Conservation (phyloP, 1,140 invertebrate species). For the Temnothorax longispinosus region DNA sequence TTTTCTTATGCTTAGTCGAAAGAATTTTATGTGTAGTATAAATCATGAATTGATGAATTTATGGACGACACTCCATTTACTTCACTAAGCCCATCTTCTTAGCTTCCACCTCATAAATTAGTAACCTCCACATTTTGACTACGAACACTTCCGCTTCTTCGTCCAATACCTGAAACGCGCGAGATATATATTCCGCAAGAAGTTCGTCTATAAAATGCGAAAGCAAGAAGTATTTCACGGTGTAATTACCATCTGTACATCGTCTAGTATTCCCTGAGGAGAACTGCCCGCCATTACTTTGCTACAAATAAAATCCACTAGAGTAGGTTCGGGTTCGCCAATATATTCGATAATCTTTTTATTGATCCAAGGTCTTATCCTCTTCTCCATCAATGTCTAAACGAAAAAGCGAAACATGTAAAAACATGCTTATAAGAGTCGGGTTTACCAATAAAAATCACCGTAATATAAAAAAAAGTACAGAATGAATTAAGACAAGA, state of each 20-base stretch:
- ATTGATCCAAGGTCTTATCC: constrained; percentile 99
- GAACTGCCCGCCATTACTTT: constrained; percentile 97
- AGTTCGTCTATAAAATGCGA: background rate
- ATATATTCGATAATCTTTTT: constrained; percentile 99
- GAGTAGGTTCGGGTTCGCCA: constrained; percentile 98
- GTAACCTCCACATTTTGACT: constrained; percentile 99
- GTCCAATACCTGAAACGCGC: constrained; percentile 94
- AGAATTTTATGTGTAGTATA: constrained; percentile 78
- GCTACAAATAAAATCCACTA: constrained; percentile 99
- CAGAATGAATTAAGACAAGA: background rate
- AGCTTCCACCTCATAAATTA: constrained; percentile 99
- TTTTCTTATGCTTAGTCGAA: constrained; percentile 72
- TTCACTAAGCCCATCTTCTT: constrained; percentile 96
- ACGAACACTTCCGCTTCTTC: constrained; percentile 99
- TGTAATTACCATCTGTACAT: constrained; percentile 97
- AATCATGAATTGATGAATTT: constrained; percentile 76
- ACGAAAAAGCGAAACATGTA: constrained; percentile 72
- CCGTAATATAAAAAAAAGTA: background rate
- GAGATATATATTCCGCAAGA: background rate
- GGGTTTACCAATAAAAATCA: background rate
- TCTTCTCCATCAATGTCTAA: constrained; percentile 96
- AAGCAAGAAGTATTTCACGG: background rate
- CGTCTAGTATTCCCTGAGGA: constrained; percentile 97
- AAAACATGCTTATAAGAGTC: background rate
- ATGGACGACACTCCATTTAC: constrained; percentile 82